These are phyloP conservation scores for Lipophrys pholis DNA, from an alignment of 2,113 vertebrate genomes.

Conservation along the genomic window DNA sequence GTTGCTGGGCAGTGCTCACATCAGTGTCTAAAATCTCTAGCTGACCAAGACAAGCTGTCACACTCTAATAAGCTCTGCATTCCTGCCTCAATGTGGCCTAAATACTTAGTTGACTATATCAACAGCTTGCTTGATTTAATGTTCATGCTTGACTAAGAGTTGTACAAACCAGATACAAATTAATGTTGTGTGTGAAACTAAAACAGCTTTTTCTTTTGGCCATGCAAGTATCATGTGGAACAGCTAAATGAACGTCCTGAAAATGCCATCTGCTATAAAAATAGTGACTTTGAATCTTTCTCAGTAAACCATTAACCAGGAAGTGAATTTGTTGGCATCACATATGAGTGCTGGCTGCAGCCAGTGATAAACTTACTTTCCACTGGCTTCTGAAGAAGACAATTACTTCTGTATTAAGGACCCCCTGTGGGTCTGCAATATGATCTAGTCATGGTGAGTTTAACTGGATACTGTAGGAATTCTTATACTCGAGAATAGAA, in stretches of 20 bases:
- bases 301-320: conserved; percentile 73
- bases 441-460: conserved; percentile 60
- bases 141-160: not conserved
- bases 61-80: conserved; percentile 70
- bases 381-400: conserved; percentile 55
- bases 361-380: conserved; percentile 52
- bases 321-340: conserved; percentile 18
- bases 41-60: conserved; percentile 70
- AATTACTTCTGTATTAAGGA: conserved; percentile 73
- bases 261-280: conserved; percentile 8
- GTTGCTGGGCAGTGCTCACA: conserved; percentile 66
- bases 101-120: conserved; percentile 57
- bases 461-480: conserved; percentile 69
- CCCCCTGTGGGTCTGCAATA: conserved; percentile 56
- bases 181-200: not conserved
- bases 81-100: conserved; percentile 61
- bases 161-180: too few species aligned
- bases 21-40: conserved; percentile 56
- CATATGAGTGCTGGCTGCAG: conserved; percentile 34
- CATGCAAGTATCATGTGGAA: too few species aligned
- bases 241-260: not conserved
- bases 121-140: conserved; percentile 19
- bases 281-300: conserved; percentile 38
- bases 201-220: conserved; percentile 1
- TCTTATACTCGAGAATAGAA: conserved; percentile 39